Conservation (phyloP, 2,888 invertebrate species). For the Metalampra italica region DNA sequence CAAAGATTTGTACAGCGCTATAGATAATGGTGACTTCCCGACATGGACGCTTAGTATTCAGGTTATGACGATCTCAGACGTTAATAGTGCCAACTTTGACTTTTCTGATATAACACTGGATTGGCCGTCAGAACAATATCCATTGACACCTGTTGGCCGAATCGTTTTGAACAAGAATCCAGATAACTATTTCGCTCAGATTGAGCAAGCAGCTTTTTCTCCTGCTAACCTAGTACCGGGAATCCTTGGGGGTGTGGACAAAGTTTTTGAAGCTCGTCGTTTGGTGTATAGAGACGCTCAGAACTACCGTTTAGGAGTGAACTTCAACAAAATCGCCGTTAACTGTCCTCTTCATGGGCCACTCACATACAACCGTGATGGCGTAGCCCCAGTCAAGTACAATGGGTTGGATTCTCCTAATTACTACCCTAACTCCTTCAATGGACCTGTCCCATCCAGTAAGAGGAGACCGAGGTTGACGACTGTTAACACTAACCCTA, state of each 20-base stretch:
- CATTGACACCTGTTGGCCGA: slow-evolving; percentile 67
- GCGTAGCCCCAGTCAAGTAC: slow-evolving; percentile 23
- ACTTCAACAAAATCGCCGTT: slow-evolving; percentile 30
- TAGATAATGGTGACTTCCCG: slow-evolving; percentile 80
- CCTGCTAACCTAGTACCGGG: slow-evolving; percentile 48
- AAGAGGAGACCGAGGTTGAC: slow-evolving; percentile 16
- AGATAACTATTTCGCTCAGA: slow-evolving; percentile 66
- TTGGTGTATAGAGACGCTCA: slow-evolving; percentile 78
- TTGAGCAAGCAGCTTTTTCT: slow-evolving; percentile 73
- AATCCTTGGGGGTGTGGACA: slow-evolving; percentile 70
- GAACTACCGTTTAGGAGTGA: slow-evolving; percentile 33
- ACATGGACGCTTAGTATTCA: slow-evolving; percentile 63
- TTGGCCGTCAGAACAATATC: slow-evolving; percentile 63
- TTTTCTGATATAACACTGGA: slow-evolving; percentile 66
- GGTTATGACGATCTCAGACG: slow-evolving; percentile 53
- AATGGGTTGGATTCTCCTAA: slow-evolving; percentile 32
- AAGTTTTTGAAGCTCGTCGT: no score
- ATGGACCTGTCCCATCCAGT: slow-evolving; percentile 35
- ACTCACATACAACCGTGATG: slow-evolving; percentile 31
- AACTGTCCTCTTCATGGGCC: slow-evolving; percentile 26
- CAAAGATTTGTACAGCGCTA: slow-evolving; percentile 90
- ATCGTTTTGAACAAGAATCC: slow-evolving; percentile 69
- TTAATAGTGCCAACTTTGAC: slow-evolving; percentile 50
- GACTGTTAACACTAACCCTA: not conserved
- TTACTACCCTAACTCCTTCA: slow-evolving; percentile 37